Base-by-base conservation (phyloP, 2,797 vertebrate genomes). In the Halcyon leucocephala region DNA sequence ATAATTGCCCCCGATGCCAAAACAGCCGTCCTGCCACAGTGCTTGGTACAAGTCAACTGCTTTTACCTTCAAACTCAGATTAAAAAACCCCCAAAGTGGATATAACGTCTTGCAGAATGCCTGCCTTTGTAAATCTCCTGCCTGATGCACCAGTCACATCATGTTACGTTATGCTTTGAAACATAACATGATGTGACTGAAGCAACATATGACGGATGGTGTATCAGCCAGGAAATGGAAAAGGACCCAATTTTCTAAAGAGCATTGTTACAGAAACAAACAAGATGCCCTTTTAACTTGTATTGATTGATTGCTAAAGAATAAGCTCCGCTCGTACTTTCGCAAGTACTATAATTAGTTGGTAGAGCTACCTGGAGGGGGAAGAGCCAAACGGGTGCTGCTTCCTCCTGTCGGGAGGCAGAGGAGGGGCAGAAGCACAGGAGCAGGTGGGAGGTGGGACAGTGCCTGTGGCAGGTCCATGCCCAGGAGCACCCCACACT, bases 231-330 rank as follows among this genome's bases (percentile, higher is more conserved):
- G 95, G 82, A 87, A 74, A 93, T 31, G 74, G 19, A 88, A 52
- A 85, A 74, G 83, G 96, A 92, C 97, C 95, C 93, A 95, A 94
- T 97, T 97, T 97, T 96, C 92, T 94, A 71, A 96, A 97, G 60
- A 97, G 97, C 79, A 54, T 96, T 94, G 94, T 97, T 97, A 95
- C 95, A 90, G 97, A 88, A 98, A 94, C 95, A 96, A 79, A 96
- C 93, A 94, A 48, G 26, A 62, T 95, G 96, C 96, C 97, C 97
- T 98, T 98, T 97, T 91, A 97, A 89, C 96, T 97, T n/a, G 65
- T 86, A 73, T 96, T 97, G 97, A 95, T 97, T 96, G 97, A 90
- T 95, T 84, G 88, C 95, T 97, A 81, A 97, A 90, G 93, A 95
- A 95, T 91, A 94, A 95, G 96, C 84, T 62, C 87, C 66, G 78